phyloP scores from a whole-genome alignment of 2,797 vertebrate species.

The Pangasius macronema region DNA sequence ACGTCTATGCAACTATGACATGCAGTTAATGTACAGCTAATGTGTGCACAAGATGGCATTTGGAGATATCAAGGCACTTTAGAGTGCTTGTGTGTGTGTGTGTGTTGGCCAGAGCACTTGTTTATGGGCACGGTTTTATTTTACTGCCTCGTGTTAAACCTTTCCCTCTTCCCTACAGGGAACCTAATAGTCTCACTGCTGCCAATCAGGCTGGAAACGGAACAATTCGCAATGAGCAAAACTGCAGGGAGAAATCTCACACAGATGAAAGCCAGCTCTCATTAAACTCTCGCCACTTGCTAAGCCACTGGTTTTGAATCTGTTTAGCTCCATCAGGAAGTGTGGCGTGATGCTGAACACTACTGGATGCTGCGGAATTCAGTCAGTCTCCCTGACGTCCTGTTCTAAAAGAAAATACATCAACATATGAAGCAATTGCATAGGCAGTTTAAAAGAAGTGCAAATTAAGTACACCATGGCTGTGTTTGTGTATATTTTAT shows the following conservation, averaged over 20 bases:
- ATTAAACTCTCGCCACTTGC: neutral
- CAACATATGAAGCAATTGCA: neutral
- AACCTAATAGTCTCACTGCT: neutral
- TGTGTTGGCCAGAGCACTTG: neutral
- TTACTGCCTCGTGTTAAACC: conserved; percentile 13
- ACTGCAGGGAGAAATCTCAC: neutral
- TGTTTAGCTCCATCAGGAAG: neutral
- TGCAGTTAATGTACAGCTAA: neutral
- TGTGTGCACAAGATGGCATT: neutral
- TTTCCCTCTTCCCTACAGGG: neutral
- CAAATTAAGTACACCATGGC: neutral
- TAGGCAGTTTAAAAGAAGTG: neutral
- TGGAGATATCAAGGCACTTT: neutral
- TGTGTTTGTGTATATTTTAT: neutral
- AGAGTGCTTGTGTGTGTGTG: neutral
- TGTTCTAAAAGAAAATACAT: neutral
- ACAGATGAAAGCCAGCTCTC: neutral
- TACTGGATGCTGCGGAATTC: neutral
- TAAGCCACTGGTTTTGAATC: neutral
- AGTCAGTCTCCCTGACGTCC: neutral
- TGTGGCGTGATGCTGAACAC: no score
- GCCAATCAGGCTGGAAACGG: conserved; percentile 6
- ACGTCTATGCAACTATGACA: neutral
- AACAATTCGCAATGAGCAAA: neutral
- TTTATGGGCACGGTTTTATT: conserved; percentile 13